Evolutionary conservation across 2,888 invertebrate genomes (phyloP), one percentile per base, ranked within the genome.

Genomic region (Abrostola tripartita): DNA sequence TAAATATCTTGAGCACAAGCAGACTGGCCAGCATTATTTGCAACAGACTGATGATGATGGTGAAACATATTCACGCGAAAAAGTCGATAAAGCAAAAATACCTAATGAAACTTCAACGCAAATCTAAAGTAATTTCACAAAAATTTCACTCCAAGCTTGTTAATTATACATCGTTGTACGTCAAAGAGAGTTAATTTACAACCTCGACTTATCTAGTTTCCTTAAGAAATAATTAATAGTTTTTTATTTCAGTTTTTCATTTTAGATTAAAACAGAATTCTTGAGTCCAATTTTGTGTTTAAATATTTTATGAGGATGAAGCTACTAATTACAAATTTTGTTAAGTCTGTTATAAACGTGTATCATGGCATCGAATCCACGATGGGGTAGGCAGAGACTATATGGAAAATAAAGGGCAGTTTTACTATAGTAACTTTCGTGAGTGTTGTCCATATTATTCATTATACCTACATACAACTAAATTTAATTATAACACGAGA

Each of bases 261-360:
- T 50, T 64, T 50, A 52, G 44, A 61, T 64, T 74, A 9, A 58
- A 58, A 74, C 44, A 12, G 52, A 68, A 52, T 41, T 49, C 44
- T n/a, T 37, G 36, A 10, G 36, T 62, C 51, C 36, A 74, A 38
- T 50, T 49, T 10, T 5, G 38, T 58, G 7, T 59, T 63, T 56
- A 36, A 68, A 56, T 74, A 49, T 74, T 74, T 71, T 71, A 74
- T 62, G 57, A 61, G 67, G 66, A 72, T 72, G 38, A 68, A 50
- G 67, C 42, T 37, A 65, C 65, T 59, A 59, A 54, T 72, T 42
- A 66, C 37, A 24, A 24, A 24, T 24, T 24, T 24, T 24, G 4
- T 4, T 24, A 2, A 24, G 24, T 24, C 4, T 24, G 4, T 24
- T 24, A 24, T 24, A 24, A 24, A 24, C 24, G 1, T 24, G 24